Evolutionary conservation across 1,140 invertebrate species (phyloP).

Genomic region (Rhopalosiphum padi): DNA sequence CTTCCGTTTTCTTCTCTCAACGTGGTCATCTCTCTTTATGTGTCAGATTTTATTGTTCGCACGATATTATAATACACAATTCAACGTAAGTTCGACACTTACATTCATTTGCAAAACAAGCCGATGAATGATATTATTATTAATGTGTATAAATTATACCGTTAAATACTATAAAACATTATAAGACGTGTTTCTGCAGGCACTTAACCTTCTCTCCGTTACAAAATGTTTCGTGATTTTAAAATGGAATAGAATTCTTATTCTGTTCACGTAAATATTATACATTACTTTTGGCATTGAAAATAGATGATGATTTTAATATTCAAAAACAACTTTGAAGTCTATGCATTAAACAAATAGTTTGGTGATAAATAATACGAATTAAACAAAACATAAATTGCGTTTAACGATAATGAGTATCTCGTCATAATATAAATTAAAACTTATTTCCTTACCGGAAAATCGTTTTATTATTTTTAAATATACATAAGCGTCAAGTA

Average conservation of each 20-base stretch:
- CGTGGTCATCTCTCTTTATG: neutral
- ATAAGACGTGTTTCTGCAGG: neutral
- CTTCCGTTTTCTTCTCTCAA: neutral
- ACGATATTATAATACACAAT: neutral
- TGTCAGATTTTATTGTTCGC: neutral
- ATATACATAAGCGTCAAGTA: neutral
- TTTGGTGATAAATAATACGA: neutral
- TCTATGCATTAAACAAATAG: neutral
- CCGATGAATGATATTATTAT: neutral
- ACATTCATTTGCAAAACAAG: neutral
- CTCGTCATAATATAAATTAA: neutral
- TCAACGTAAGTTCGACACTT: neutral
- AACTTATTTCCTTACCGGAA: neutral
- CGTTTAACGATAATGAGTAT: neutral
- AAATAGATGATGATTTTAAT: neutral
- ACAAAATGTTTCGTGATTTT: neutral
- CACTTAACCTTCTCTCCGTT: neutral
- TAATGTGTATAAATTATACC: neutral
- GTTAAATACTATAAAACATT: neutral
- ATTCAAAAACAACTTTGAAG: constrained; percentile 15
- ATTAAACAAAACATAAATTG: neutral
- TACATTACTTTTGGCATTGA: neutral
- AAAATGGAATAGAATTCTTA: neutral
- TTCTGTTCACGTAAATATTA: neutral
- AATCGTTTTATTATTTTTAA: neutral